Evolutionary conservation across 2,888 invertebrate species (phyloP).

Genomic region (Zelleria hepariella): DNA sequence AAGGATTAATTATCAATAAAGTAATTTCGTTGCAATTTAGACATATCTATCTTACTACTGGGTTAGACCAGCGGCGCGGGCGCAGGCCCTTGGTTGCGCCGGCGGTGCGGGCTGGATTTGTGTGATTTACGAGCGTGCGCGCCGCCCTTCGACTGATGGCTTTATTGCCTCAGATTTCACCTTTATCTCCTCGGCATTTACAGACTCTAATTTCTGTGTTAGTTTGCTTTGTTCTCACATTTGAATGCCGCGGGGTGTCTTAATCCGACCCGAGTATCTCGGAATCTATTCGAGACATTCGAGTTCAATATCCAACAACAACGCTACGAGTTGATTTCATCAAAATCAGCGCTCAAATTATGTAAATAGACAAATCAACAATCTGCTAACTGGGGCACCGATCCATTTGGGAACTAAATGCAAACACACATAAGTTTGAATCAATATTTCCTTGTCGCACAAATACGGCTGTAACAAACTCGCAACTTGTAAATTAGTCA

Average conservation of each 20-base stretch:
- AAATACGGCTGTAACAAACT: not conserved
- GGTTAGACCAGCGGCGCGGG: too few species aligned
- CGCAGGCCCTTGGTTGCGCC: not conserved
- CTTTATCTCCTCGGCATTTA: slow-evolving; percentile 1
- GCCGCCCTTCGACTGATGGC: slow-evolving; percentile 18
- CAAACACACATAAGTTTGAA: not conserved
- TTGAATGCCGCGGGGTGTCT: not conserved
- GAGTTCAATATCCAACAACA: not conserved
- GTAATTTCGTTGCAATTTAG: too few species aligned
- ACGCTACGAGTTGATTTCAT: not conserved
- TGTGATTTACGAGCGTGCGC: slow-evolving; percentile 3
- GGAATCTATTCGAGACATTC: not conserved
- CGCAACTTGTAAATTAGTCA: not conserved
- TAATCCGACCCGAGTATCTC: not conserved
- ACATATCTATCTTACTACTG: too few species aligned
- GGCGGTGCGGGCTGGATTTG: not conserved
- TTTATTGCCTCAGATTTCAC: slow-evolving; percentile 20
- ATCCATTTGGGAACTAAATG: not conserved
- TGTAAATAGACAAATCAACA: not conserved
- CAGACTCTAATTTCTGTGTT: not conserved
- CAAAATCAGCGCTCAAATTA: not conserved
- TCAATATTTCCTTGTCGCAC: not conserved
- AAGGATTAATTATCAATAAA: too few species aligned
- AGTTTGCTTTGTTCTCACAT: not conserved
- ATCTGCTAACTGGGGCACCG: not conserved